Base-by-base conservation (phyloP, 2,888 invertebrate species). In the Gastrophysa polygoni region DNA sequence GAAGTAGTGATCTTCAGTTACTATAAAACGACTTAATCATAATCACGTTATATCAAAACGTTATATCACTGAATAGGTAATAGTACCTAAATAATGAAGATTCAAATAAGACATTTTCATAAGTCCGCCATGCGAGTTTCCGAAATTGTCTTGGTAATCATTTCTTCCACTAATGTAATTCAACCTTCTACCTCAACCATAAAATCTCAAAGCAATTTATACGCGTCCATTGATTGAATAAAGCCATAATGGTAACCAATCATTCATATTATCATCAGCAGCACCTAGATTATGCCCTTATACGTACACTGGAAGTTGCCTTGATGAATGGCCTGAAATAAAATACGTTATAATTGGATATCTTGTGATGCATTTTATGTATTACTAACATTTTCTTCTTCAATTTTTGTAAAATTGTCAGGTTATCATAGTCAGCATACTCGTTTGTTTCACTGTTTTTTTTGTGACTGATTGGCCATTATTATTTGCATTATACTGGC, bases 331-430 rank as follows among this genome's bases (percentile, higher is more conserved):
- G 70, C 68, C 68, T 61, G 66, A 71, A 70, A 75, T 73, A 73
- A 73, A 73, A 73, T 73, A 67, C 70, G 68, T 72, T 74, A 73
- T 75, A 75, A 75, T 75, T 75, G 73, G 74, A 73, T 73, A 71
- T 71, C 74, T 72, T 71, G 73, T 75, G n/a, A n/a, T n/a, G 70
- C 69, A 68, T 66, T 71, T 70, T 70, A 70, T 71, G 68, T 71
- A 72, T 73, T 73, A 74, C 70, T 70, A 67, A 68, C 71, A 71
- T 70, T 71, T 69, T 70, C 70, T 65, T 62, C 68, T 70, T 70
- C 68, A 68, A 70, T 67, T 70, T 73, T 73, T 72, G 73, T 71
- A 71, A 64, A n/a, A 66, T 71, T 67, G 71, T 62, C 64, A 62
- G 68, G 69, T 73, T 73, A 69, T 71, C 65, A 70, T 63, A 66